These are phyloP conservation scores for Halesus radiatus DNA, from an alignment of 1,140 invertebrate species.

Conservation along the genomic window DNA sequence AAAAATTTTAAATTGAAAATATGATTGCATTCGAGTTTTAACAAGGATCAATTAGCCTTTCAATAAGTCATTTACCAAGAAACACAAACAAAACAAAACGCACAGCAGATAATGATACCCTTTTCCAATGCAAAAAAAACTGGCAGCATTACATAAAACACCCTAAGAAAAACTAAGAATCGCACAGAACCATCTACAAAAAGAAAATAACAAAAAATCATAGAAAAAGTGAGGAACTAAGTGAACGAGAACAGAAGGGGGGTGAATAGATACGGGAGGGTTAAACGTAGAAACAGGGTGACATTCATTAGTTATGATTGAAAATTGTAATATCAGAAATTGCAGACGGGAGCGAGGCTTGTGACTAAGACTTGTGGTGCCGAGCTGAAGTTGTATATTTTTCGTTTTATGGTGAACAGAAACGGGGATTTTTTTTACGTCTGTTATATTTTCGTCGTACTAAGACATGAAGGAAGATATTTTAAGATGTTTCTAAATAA, in stretches of 20 bases:
- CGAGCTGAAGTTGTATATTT: not conserved
- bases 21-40: no score
- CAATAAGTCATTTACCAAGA: no score
- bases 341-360: conserved; percentile 56
- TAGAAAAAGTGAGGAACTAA: not conserved
- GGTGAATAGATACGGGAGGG: not conserved
- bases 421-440: no score
- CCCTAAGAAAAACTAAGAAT: not conserved
- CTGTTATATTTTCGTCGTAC: no score
- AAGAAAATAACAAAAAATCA: not conserved
- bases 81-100: no score
- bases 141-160: not conserved
- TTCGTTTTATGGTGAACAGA: no score
- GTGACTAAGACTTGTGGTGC: not conserved
- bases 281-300: conserved; percentile 53
- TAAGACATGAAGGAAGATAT: no score
- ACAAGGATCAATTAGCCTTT: no score
- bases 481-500: no score
- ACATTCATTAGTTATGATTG: conserved; percentile 72
- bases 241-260: not conserved
- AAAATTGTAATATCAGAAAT: conserved; percentile 73
- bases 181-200: conserved; percentile 1
- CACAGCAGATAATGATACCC: no score
- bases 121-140: no score
- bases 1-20: no score